Base-by-base conservation (phyloP, 2,797 vertebrate genomes). In the Chiloscyllium punctatum region DNA sequence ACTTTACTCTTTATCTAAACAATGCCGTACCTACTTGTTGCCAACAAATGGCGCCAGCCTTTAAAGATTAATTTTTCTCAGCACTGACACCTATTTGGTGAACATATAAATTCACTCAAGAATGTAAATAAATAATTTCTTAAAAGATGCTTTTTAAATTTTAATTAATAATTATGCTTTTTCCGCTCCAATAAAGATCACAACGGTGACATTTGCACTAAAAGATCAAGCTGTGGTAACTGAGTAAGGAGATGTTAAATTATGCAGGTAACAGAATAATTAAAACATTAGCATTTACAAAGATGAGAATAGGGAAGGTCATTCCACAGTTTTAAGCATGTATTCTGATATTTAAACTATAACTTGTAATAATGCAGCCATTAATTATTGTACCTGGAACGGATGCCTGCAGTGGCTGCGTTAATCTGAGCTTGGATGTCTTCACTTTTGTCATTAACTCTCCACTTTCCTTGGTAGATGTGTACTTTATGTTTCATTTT, bases 121-220 rank as follows among this genome's bases (percentile, higher is more conserved):
- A 69, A 92, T 42, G 69, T 92, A 69, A 69, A 92, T 69, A 92
- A 92, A 92, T 69, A 42, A 92, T 27, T 25, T 92, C 90, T 69
- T 42, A 68, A 69, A 69, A 42, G 90, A n/a, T 42, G 69, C 23
- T 7, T 92, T 66, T 92, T 66, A 15, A 33, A 92, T 69, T 92
- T 69, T 92, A 92, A 92, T 92, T 68, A 92, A 92, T 92, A 69
- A 92, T 92, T 92, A 92, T 92, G 90, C 90, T 92, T 69, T 92
- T 92, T 92, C 66, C n/a, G n/a, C 23, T 92, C 68, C 90, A 69
- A 69, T 92, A 92, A 42, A n/a, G 62, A 69, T 92, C 90, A 92
- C 37, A 92, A 92, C 66, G 90, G 8, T 92, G 66, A 92, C n/a
- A 69, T 92, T 92, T 69, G 68, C 66, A 69, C 90, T 69, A 69